Evolutionary conservation across 2,888 invertebrate genomes (phyloP).

Genomic region (Drosophila emarginata): DNA sequence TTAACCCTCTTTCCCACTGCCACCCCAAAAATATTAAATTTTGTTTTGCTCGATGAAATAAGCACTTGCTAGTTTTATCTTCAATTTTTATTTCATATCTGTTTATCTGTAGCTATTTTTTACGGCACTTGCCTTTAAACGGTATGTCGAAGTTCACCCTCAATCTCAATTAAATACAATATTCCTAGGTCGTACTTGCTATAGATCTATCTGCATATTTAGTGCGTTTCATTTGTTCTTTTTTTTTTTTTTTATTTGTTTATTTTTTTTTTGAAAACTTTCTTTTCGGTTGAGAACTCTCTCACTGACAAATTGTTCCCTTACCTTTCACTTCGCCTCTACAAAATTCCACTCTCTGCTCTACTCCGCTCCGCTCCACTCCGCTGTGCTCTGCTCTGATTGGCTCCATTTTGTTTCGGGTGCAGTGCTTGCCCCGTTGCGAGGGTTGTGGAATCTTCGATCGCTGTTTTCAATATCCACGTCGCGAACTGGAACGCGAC

Average conservation of each 20-base stretch:
- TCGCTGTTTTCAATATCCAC: constrained; percentile 93
- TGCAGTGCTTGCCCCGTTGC: constrained; percentile 85
- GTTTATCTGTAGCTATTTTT: constrained; percentile 5
- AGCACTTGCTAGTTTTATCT: constrained; percentile 2
- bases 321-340: constrained; percentile 53
- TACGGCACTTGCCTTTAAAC: constrained; percentile 7
- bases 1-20: neutral
- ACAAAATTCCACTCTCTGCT: constrained; percentile 18
- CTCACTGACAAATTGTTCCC: constrained; percentile 72
- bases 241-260: neutral
- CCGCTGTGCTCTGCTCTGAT: constrained; percentile 24
- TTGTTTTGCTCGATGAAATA: constrained; percentile 1
- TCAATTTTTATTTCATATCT: neutral
- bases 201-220: neutral
- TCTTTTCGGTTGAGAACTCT: constrained; percentile 59
- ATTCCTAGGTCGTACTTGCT: constrained; percentile 3
- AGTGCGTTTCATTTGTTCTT: constrained; percentile 1
- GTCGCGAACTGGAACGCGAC: constrained; percentile 88
- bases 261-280: neutral
- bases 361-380: constrained; percentile 26
- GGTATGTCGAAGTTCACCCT: constrained; percentile 6
- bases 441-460: constrained; percentile 94
- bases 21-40: neutral
- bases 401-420: constrained; percentile 5
- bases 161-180: neutral